Base-by-base conservation (phyloP, 2,113 vertebrate genomes). In the Helogale parvula region DNA sequence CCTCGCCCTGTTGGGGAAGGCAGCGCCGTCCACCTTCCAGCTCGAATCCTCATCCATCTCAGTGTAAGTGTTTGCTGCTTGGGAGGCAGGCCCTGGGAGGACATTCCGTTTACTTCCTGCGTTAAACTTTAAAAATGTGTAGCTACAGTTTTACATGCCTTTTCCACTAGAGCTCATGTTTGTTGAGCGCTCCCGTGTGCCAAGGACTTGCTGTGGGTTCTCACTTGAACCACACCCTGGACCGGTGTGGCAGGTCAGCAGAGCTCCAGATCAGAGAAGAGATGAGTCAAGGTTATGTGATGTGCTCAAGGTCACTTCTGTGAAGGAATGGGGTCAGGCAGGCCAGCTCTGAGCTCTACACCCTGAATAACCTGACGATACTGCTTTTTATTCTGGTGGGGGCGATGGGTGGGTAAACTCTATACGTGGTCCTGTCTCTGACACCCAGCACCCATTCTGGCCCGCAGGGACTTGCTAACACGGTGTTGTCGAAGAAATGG, bases 351-450 rank as follows among this genome's bases (percentile, higher is more conserved):
- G 38, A 79, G 71, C 13, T 21, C 9, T 33, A 31, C 31, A 13
- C 50, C 2, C 7, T 45, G 6, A 4, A 14, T 17, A 10, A 74
- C 29, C 60, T 29, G 11, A 60, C 12, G 50, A 14, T 12, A 7
- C 33, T 5, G 31, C 29, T 52, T 45, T 29, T 69, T 33, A 0
- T 50, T 5, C 52, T 3, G 41, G 12, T 5, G 27, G 47, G 17
- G 7, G 12, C 45, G 27, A 19, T 25, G 41, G 9, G 60, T 41
- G 71, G 35, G 6, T 27, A 38, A 0, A 11, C 38, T 74, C 14
- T 41, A 21, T 14, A 14, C 66, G 3, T 2, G 29, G 17, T 9
- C 1, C 0, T 29, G 9, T 1, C 45, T 3, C 21, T 35, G 47
- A 33, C 12, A n/a, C 66, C 84, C 13, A 10, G 16, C 10, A 19